Evolutionary conservation across 2,797 vertebrate genomes (phyloP), one percentile per base, ranked within the genome.

Genomic region (Brotula barbata): DNA sequence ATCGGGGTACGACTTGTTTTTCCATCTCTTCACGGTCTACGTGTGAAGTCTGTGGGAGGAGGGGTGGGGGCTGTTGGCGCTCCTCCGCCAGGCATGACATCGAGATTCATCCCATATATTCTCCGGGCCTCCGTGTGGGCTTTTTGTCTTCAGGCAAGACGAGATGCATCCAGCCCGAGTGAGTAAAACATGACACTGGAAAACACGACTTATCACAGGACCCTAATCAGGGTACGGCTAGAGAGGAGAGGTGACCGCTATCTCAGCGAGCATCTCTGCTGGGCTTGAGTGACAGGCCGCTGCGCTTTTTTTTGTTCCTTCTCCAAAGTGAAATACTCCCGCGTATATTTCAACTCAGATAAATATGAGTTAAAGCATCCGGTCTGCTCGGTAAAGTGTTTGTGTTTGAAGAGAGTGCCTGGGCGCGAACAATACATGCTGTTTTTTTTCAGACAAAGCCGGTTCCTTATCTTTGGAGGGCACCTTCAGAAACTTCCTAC

Each of bases 401-500:
- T 81, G 72, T 71, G 74, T 71, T 85, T 71, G 36, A 67, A 68
- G 23, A 68, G 73, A 76, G 55, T 63, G 57, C 63, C 67, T 16
- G 15, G 36, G 63, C 77, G 71, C 47, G 48, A 88, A 89, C 89
- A 91, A 88, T 86, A 75, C 85, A 63, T 11, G 46, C 25, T 28
- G 25, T 28, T 57, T 63, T 75, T 86, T 86, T 79, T 63, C 75
- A 62, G 71, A 85, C 83, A 89, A 89, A 84, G 77, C 82, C 64
- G 2, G 43, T 42, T 47, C 60, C 88, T 91, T 92, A 91, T 92
- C 90, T 89, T 55, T 53, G 57, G 52, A 84, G 56, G 64, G 76
- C 89, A 88, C 88, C 77, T 78, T 72, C 72, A 73, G 80, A 64
- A 77, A 86, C 77, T 88, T 91, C 87, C 88, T 89, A 82, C 80